Base-by-base conservation (phyloP, 2,113 vertebrate species). In the Phaethornis superciliosus region DNA sequence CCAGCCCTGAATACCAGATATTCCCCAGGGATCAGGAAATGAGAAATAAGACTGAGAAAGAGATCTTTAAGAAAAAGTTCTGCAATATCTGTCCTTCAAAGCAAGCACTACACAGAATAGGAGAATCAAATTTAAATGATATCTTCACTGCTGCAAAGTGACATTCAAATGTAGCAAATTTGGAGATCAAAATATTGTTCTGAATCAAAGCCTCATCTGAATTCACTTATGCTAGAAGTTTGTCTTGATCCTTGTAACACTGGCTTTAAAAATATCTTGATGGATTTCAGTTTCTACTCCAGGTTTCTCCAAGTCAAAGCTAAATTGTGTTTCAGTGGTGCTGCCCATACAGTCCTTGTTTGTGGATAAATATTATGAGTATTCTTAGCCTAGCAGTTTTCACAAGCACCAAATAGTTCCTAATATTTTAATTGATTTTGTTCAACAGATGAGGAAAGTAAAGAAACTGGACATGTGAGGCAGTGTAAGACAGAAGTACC, bases 291-390 rank as follows among this genome's bases (percentile, higher is more conserved):
- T 81, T 94, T 86, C 67, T 70, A 10, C 20, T 49, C 35, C 46
- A 40, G 30, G 23, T 56, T 81, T 46, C 58, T 85, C 76, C 84
- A 77, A 87, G 78, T 71, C 67, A 95, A 72, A 72, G 77, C 81
- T 82, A 55, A 84, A 27, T 54, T 68, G 24, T 85, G 51, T 77
- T 92, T 87, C 60, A 81, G 62, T 79, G 49, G 44, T 72, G 44
- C 79, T 76, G 54, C 54, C 54, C 70, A 67, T 33, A 23, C 23
- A 60, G 35, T 64, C 72, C 67, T 79, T 94, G 72, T 92, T 95
- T 86, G 71, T 68, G 78, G 70, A 69, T 91, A 95, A 95, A 94
- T 93, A 94, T 80, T 82, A 40, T 76, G 63, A 55, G 35, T 85
- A 63, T 88, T 93, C 79, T 95, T 42, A 80, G 58, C 54, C 46